Percentiles rank a stretch among this genome's conserved stretches.
Conservation (phyloP, 2,113 vertebrate genomes). For the Tachuris rubrigastra region DNA sequence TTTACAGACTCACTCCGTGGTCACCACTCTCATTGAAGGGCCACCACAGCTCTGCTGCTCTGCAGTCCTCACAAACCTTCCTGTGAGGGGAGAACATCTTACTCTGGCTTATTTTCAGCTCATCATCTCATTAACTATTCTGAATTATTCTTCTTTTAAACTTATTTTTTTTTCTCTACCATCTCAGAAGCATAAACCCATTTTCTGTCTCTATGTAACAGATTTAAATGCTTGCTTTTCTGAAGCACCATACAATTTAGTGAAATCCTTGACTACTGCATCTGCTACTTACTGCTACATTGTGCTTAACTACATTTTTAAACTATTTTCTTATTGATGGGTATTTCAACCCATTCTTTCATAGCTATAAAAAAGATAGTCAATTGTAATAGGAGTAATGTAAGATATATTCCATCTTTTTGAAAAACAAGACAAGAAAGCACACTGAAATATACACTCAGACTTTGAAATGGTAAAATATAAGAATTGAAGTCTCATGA, state of each 20-base stretch:
- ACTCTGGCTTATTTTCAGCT: not conserved
- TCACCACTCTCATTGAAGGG: not conserved
- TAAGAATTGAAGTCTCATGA: not conserved
- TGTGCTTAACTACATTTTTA: not conserved
- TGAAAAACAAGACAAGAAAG: not conserved
- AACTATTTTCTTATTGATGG: slow-evolving; percentile 15
- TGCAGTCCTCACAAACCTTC: not conserved
- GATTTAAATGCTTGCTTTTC: slow-evolving; percentile 49
- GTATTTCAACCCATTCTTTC: slow-evolving; percentile 27
- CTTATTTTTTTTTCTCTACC: not conserved
- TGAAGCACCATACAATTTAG: slow-evolving; percentile 1
- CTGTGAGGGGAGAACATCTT: not conserved
- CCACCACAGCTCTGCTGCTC: not conserved
- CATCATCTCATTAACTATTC: not conserved
- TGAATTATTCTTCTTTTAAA: not conserved
- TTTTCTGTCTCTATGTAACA: not conserved
- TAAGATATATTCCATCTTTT: not conserved
- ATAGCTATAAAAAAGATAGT: not conserved
- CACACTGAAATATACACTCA: not conserved
- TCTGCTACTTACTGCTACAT: not conserved
- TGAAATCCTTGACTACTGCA: not conserved
- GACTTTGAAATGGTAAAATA: not conserved
- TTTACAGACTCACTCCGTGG: not conserved
- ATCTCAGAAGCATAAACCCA: not conserved
- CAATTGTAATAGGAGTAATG: not conserved